Base-by-base conservation (phyloP, 2,797 vertebrate genomes). In the Dallia pectoralis region DNA sequence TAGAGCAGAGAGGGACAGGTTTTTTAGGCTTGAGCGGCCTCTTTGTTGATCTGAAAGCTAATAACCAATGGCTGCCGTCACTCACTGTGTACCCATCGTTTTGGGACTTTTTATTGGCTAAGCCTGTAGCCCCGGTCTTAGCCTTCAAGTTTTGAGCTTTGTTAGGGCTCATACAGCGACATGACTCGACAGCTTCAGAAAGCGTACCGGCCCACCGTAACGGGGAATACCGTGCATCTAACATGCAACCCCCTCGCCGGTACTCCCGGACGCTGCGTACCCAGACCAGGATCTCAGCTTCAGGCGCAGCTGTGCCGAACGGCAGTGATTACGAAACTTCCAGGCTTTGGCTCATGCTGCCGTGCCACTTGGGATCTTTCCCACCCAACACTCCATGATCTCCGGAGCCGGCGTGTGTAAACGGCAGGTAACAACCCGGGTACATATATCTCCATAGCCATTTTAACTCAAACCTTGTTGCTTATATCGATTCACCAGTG, bases 401-500 rank as follows among this genome's bases (percentile, higher is more conserved):
- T 59, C 12, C 11, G n/a, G 1, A 1, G 3, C 22, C 53, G 22
- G 2, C 25, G 53, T 25, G 53, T 59, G 18, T 4, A 59, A 25
- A 59, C 53, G 11, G 53, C 53, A 59, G 53, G 53, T 27, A 4
- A 59, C 22, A 59, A 12, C 3, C n/a, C 40, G 14, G 1, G 11
- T 44, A 44, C 4, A 30, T 48, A 67, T 29, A 40, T 67, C 9
- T 67, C 44, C 44, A 67, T 67, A 67, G 36, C 66, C 27, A 40
- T 25, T 67, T 67, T 25, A 25, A 40, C 66, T 47, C 36, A 25
- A 25, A 44, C 30, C 33, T 30, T 22, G 47, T 49, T 69, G n/a
- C 56, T 59, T 25, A 36, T 25, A 62, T 74, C 47, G 73, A 74
- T 74, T 74, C 32, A n/a, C 33, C 47, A 69, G 22, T 32, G 27